These are phyloP conservation scores for Margaritifera margaritifera DNA, from an alignment of 2,888 invertebrate genomes.

Conservation along the genomic window DNA sequence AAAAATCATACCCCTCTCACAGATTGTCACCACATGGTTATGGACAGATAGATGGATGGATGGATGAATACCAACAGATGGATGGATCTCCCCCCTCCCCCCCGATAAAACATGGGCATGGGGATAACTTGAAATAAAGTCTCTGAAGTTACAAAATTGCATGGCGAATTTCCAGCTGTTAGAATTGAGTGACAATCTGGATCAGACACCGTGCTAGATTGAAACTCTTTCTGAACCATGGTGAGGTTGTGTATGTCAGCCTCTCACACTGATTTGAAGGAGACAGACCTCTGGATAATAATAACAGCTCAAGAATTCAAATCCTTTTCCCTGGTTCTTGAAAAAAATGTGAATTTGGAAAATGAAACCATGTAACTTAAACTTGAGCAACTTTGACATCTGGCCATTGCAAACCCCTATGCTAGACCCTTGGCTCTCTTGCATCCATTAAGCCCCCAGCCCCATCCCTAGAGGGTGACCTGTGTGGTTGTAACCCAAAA, in stretches of 20 bases:
- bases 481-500: no score
- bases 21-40: no score
- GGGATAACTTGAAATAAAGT: no score
- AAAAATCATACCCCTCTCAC: no score
- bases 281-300: background rate
- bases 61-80: no score
- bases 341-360: background rate
- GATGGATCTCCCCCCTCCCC: no score
- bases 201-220: constrained; percentile 34
- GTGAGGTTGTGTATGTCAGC: constrained; percentile 8
- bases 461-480: background rate
- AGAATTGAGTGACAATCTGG: constrained; percentile 3
- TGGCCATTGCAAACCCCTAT: background rate
- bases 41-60: no score
- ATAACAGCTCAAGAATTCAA: no score
- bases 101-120: no score
- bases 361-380: background rate
- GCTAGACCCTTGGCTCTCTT: background rate
- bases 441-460: background rate
- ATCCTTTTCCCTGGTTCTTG: no score
- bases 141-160: background rate
- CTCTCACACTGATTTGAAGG: constrained; percentile 9
- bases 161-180: constrained; percentile 10
- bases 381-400: background rate
- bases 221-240: constrained; percentile 16